Evolutionary conservation across 2,113 vertebrate species (phyloP), one percentile per base, ranked within the genome.

Genomic region (Urocolius indicus): DNA sequence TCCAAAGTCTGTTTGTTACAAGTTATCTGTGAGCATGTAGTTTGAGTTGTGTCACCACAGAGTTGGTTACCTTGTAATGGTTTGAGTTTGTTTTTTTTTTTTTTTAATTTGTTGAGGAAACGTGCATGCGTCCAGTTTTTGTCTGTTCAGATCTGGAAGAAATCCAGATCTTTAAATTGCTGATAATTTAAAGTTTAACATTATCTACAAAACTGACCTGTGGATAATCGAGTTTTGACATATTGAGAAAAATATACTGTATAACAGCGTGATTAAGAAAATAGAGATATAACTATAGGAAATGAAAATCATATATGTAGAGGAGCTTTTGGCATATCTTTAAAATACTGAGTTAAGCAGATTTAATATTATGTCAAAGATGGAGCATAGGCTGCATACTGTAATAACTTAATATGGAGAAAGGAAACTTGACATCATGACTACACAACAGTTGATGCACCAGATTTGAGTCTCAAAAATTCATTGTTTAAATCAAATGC

Each of bases 1-100:
- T 80, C 24, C 48, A 32, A 12, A 32, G 13, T 43, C 10, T 18
- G 7, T 72, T 46, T 2, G 0, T 18, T 51, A 49, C 0, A 2
- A 58, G 24, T 21, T 69, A 49, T 20, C 67, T 9, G 7, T 7
- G 32, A 45, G 19, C 32, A 59, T 22, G 21, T 51, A 24, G 12
- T 65, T 54, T 41, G 66, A 48, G 9, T 23, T 63, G 22, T 38
- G 22, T 10, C 15, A 5, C 4, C 9, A 14, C 49, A 3, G 5
- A 38, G n/a, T 27, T 66, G 24, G 41, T 84, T 49, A 21, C 41
- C 11, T 69, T 74, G 20, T 32, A 21, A 23, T 34, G 4, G 38
- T 41, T 41, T 41, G 38, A n/a, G n/a, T n/a, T 41, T 41, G 38
- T 41, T 41, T 41, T 12, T 41, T 59, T 57, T 43, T 38, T 10